phyloP scores from a whole-genome alignment of 1,140 invertebrate genomes.

The Spodoptera litura region DNA sequence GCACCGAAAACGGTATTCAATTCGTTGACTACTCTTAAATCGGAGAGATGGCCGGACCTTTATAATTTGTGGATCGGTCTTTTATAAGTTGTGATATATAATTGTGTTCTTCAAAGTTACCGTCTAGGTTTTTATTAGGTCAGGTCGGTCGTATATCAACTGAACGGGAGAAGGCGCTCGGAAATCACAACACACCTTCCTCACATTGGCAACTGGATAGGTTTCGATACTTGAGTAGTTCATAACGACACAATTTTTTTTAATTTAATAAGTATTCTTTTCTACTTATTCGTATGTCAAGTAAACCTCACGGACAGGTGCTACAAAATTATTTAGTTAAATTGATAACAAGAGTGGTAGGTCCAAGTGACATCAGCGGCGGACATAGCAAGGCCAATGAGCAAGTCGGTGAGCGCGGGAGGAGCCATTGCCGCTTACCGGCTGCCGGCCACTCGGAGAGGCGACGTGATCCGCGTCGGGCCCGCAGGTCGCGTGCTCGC shows the following conservation, averaged over 20 bases:
- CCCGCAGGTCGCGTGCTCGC: constrained; percentile 58
- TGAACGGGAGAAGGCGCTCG: background rate
- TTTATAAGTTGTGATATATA: too few relatives aligned
- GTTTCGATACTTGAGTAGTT: too few relatives aligned
- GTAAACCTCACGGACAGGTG: background rate
- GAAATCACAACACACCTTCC: background rate
- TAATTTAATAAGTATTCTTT: too few relatives aligned
- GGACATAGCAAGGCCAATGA: constrained; percentile 18
- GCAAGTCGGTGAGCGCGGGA: constrained; percentile 4
- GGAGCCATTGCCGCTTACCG: background rate
- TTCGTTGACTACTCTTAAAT: constrained; percentile 3
- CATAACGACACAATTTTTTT: too few relatives aligned
- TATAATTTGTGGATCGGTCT: background rate
- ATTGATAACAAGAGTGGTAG: constrained; percentile 33
- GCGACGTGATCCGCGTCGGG: constrained; percentile 5
- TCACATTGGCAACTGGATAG: background rate
- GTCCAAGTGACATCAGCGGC: constrained; percentile 39
- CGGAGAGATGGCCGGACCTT: too few relatives aligned
- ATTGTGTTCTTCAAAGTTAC: too few relatives aligned
- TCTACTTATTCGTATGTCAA: too few relatives aligned
- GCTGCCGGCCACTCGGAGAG: background rate
- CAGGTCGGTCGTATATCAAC: background rate
- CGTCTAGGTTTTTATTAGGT: background rate
- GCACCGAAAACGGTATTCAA: background rate
- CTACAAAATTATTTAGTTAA: constrained; percentile 19